Conservation (phyloP, 2,113 vertebrate species). For the Ammodytes dubius region DNA sequence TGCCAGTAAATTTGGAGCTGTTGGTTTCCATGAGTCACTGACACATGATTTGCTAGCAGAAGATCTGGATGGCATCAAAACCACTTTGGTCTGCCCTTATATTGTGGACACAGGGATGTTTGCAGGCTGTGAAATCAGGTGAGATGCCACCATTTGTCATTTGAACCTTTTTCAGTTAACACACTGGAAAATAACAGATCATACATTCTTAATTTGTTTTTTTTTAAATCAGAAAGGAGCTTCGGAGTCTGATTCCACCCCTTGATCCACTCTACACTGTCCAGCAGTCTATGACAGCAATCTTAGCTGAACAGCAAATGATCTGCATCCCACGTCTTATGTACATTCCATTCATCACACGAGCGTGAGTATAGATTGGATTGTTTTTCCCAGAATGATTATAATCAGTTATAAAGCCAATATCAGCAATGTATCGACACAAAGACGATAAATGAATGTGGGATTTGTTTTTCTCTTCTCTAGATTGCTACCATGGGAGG, state of each 20-base stretch:
- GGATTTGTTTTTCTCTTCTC: not conserved
- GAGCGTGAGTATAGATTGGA: conserved; percentile 66
- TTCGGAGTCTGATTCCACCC: conserved; percentile 63
- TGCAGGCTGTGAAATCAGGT: conserved; percentile 78
- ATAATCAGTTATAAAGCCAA: not conserved
- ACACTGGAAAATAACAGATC: not conserved
- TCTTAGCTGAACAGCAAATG: conserved; percentile 77
- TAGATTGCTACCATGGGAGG: conserved; percentile 80
- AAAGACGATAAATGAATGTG: not conserved
- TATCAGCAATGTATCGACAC: not conserved
- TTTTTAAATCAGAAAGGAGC: conserved; percentile 72
- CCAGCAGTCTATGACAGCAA: conserved; percentile 77
- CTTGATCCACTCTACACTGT: conserved; percentile 80
- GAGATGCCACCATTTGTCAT: not conserved
- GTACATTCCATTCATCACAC: conserved; percentile 75
- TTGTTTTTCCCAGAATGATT: too few relatives aligned
- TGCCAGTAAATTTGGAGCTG: conserved; percentile 83
- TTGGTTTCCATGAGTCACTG: conserved; percentile 83
- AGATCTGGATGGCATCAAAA: conserved; percentile 76
- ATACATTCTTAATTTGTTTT: not conserved
- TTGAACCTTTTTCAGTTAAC: not conserved
- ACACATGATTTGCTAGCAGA: conserved; percentile 77
- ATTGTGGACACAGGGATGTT: conserved; percentile 82
- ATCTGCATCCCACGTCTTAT: conserved; percentile 74
- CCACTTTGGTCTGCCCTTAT: conserved; percentile 81